Conservation (phyloP, 2,113 vertebrate genomes). For the Clarias magur region DNA sequence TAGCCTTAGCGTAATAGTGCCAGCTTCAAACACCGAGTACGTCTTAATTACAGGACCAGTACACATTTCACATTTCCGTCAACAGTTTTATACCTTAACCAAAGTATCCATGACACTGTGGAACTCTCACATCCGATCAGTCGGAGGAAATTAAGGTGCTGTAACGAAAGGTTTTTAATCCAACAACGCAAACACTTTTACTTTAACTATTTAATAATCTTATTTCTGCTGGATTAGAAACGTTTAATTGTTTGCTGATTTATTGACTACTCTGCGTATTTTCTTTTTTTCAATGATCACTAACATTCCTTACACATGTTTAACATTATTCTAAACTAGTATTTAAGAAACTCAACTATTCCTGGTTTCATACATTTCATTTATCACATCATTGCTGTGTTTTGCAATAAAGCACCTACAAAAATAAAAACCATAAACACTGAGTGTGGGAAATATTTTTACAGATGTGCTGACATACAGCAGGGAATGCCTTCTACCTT, state of each 20-base stretch:
- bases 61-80: not conserved
- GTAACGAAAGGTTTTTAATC: too few relatives aligned
- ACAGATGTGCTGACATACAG: not conserved
- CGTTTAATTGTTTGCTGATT: not conserved
- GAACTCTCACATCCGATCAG: not conserved
- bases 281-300: not conserved
- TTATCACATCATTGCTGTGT: not conserved
- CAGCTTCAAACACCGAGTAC: not conserved
- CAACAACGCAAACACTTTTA: not conserved
- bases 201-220: not conserved
- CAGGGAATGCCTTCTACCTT: too few relatives aligned
- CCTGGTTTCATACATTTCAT: not conserved
- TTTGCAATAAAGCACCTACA: not conserved
- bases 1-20: not conserved
- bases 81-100: not conserved
- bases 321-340: not conserved
- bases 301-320: not conserved
- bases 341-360: not conserved
- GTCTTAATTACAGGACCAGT: not conserved
- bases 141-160: not conserved
- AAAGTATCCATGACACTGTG: not conserved
- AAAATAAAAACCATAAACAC: not conserved
- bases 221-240: not conserved
- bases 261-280: not conserved
- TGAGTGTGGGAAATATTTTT: not conserved